Conservation (phyloP, 2,797 vertebrate genomes). For the Acipenser transmontanus region DNA sequence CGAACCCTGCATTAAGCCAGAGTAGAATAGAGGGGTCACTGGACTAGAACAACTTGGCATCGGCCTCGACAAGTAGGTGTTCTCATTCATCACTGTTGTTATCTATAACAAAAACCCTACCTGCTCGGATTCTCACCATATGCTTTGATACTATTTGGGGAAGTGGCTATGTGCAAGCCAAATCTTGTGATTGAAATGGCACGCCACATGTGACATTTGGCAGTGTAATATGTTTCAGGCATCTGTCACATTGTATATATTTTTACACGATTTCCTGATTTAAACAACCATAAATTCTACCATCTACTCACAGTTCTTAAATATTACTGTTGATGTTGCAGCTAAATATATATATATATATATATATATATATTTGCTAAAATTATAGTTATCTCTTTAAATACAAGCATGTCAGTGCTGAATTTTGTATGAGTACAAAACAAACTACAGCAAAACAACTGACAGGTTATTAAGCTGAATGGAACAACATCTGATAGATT, state of each 20-base stretch:
- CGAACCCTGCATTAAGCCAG: background rate
- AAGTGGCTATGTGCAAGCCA: conserved; percentile 33
- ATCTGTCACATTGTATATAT: conserved; percentile 37
- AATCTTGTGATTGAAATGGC: conserved; percentile 55
- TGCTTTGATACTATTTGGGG: conserved; percentile 43
- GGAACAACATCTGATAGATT: too few species aligned
- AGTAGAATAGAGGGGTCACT: conserved; percentile 16
- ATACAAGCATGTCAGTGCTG: too few species aligned
- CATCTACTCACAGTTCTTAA: too few species aligned
- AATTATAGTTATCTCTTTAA: too few species aligned
- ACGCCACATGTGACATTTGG: conserved; percentile 58
- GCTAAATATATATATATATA: too few species aligned
- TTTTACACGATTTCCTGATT: too few species aligned
- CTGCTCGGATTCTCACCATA: conserved; percentile 42
- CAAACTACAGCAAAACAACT: too few species aligned
- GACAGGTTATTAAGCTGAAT: too few species aligned
- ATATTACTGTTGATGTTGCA: too few species aligned
- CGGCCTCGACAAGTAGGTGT: conserved; percentile 15
- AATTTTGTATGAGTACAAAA: too few species aligned
- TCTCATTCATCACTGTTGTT: conserved; percentile 48
- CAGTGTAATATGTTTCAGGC: conserved; percentile 42
- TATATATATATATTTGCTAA: too few species aligned
- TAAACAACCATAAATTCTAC: background rate
- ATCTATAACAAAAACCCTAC: conserved; percentile 17
- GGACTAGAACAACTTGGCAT: conserved; percentile 13